A percentile compares a stretch with the other conserved stretches of the same genome.
These are phyloP conservation scores for Riparia riparia DNA, from an alignment of 2,113 vertebrate genomes.

Conservation along the genomic window DNA sequence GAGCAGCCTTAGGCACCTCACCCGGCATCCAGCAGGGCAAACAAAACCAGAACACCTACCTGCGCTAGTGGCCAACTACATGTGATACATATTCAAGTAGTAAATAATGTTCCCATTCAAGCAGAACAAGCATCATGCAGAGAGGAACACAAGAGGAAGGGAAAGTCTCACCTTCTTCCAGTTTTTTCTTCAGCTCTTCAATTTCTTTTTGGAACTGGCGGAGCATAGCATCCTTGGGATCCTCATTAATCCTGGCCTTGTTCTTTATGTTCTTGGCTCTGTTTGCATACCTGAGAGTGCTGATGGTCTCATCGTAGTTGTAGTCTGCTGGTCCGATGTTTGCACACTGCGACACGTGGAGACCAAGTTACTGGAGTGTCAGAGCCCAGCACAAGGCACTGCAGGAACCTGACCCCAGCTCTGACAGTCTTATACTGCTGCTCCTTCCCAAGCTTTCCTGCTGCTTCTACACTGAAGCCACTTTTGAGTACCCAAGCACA, in stretches of 20 bases:
- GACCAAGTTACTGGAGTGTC: neutral
- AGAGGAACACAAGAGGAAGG: neutral
- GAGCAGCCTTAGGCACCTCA: neutral
- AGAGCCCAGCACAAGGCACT: neutral
- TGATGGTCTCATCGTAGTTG: constrained; percentile 99
- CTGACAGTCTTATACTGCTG: neutral
- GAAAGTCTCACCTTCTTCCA: constrained; percentile 89
- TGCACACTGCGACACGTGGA: constrained; percentile 85
- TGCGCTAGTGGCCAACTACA: fast-evolving
- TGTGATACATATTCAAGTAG: neutral
- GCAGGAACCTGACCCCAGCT: neutral
- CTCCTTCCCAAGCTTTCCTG: neutral
- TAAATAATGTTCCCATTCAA: neutral
- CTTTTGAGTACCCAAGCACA: neutral
- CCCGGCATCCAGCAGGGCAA: fast-evolving
- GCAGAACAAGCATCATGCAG: fast-evolving
- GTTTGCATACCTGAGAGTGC: constrained; percentile 97
- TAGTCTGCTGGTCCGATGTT: constrained; percentile 99
- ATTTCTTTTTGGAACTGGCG: constrained; percentile 99
- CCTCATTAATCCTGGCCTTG: constrained; percentile 98
- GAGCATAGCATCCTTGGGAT: constrained; percentile 96
- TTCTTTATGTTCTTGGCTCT: constrained; percentile 99
- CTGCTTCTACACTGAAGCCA: neutral
- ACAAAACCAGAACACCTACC: neutral
- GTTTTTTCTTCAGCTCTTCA: constrained; percentile 95